These are phyloP conservation scores for Hyperoodon ampullatus DNA, from an alignment of 2,113 vertebrate species.

Conservation along the genomic window DNA sequence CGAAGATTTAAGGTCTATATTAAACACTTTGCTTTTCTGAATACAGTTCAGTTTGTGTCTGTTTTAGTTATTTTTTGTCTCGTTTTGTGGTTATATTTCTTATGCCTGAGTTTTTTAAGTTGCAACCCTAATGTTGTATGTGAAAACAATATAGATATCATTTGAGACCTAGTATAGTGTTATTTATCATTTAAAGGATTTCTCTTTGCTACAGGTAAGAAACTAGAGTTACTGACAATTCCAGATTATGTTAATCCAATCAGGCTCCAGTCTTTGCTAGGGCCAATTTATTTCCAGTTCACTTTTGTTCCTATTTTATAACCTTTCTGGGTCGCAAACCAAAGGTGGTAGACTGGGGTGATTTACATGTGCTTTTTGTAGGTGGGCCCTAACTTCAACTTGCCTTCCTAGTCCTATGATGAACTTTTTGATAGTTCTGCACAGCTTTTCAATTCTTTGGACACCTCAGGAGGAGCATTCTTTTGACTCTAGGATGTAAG, in stretches of 20 bases:
- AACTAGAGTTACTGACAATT: not conserved
- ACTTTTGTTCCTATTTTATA: not conserved
- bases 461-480: not conserved
- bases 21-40: not conserved
- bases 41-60: not conserved
- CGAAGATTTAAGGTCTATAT: not conserved
- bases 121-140: not conserved
- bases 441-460: not conserved
- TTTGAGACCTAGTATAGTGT: not conserved
- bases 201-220: not conserved
- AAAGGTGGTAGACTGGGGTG: not conserved
- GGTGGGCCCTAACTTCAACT: not conserved
- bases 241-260: not conserved
- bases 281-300: not conserved
- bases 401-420: not conserved
- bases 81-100: not conserved
- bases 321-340: not conserved
- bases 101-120: not conserved
- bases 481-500: not conserved
- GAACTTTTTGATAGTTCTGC: not conserved
- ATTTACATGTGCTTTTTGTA: not conserved
- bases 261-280: not conserved
- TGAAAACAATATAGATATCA: not conserved
- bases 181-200: not conserved
- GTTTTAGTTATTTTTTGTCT: not conserved